phyloP scores from a whole-genome alignment of 2,797 vertebrate genomes.

The Pristis pectinata region DNA sequence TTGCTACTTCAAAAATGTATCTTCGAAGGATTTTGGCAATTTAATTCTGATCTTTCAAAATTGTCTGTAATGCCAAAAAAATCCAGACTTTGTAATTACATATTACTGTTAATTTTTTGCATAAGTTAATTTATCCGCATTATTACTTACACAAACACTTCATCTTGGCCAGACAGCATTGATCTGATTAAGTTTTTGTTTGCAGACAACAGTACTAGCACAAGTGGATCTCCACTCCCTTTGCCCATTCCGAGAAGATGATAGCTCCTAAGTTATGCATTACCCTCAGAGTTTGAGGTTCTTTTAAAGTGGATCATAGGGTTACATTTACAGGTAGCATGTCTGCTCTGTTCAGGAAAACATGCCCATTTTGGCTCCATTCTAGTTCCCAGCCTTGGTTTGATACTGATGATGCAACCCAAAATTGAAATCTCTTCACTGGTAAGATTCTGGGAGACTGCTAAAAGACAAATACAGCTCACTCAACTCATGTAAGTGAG shows the following conservation, averaged over 20 bases:
- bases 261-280: background rate
- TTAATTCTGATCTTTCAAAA: background rate
- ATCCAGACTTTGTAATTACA: background rate
- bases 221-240: background rate
- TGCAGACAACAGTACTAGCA: background rate
- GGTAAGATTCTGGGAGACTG: background rate
- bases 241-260: background rate
- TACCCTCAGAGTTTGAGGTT: background rate
- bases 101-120: background rate
- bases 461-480: background rate
- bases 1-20: background rate
- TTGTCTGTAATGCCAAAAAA: background rate
- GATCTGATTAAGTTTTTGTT: background rate
- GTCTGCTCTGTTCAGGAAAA: background rate
- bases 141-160: background rate
- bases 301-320: background rate
- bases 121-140: background rate
- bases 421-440: background rate
- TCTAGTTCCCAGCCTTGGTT: too few species aligned
- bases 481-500: background rate
- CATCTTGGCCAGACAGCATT: background rate
- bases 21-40: slow-evolving; percentile 23
- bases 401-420: background rate
- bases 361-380: background rate
- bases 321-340: background rate